phyloP scores from a whole-genome alignment of 2,888 invertebrate genomes.

The Scelioninae gen. 1 region DNA sequence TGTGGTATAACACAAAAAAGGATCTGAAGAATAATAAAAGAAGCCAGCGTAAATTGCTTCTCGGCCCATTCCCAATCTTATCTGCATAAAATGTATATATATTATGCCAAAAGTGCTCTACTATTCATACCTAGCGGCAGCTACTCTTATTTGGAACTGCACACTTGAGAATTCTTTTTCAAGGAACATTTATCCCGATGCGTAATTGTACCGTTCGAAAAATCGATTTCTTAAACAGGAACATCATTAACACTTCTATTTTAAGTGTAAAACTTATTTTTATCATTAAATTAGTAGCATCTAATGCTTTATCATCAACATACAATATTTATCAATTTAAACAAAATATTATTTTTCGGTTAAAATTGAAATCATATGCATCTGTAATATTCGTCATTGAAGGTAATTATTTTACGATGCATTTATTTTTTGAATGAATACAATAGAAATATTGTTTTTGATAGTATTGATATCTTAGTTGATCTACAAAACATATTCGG shows the following conservation, averaged over 20 bases:
- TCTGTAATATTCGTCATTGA: too few relatives aligned
- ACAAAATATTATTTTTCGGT: background rate
- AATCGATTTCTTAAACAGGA: slow-evolving; percentile 40
- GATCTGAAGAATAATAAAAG: slow-evolving; percentile 18
- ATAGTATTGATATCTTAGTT: too few relatives aligned
- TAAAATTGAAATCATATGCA: too few relatives aligned
- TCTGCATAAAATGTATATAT: slow-evolving; percentile 48
- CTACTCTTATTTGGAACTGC: slow-evolving; percentile 43
- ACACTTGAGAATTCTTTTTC: slow-evolving; percentile 49
- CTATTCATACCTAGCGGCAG: slow-evolving; percentile 51
- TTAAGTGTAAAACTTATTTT: background rate
- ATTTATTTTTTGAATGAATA: too few relatives aligned
- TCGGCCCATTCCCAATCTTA: slow-evolving; percentile 45
- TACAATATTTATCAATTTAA: background rate
- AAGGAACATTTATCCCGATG: slow-evolving; percentile 31
- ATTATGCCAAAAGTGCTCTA: slow-evolving; percentile 31
- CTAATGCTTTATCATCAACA: background rate
- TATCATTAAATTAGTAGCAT: slow-evolving; percentile 4
- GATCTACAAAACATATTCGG: too few relatives aligned
- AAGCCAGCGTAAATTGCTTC: slow-evolving; percentile 49
- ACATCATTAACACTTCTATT: slow-evolving; percentile 30
- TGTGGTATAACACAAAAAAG: slow-evolving; percentile 19
- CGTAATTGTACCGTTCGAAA: slow-evolving; percentile 31
- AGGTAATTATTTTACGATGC: too few relatives aligned
- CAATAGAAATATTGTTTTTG: too few relatives aligned